Base-by-base conservation (phyloP, 2,797 vertebrate genomes). In the Paramormyrops hopkinsi region DNA sequence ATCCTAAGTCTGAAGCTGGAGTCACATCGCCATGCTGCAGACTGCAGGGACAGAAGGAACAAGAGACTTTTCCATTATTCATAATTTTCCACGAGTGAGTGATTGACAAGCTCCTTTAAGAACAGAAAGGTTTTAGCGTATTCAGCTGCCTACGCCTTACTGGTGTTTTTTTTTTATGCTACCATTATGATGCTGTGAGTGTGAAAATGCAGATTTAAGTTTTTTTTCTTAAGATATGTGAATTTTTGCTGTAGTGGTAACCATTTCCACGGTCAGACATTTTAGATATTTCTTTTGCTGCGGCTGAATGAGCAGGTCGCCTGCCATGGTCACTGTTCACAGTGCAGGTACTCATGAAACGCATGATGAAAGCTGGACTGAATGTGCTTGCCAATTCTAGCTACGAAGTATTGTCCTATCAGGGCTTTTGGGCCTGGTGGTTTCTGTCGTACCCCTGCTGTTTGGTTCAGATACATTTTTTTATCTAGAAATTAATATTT, bases 1-100 rank as follows among this genome's bases (percentile, higher is more conserved):
- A 91, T 96, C 93, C 93, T 99, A 97, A 94, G 76, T 11, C 22
- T 6, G 51, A 53, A 82, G 3, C 9, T 29, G 19, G 29, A 79
- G 73, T 76, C 5, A 0, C 14, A 1, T 3, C 1, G 4, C 33
- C 29, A 76, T 17, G 4, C 4, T 19, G 37, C 33, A 11, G 73
- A 46, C 46, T 85, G 46, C 3, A 50, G 22, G 46, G 46, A 51
- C 22, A 7, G 84, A 22, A 14, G 51, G 48, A 29, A 37, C 22
- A 29, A 86, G 46, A 86, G 8, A 14, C 46, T 7, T 79, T 19
- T 44, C 19, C 37, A 8, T 17, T 19, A 33, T 33, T 69, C 4
- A n/a, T 44, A 3, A 8, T 79, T 19, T 44, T 79, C 73, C 17
- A 79, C 8, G 37, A 79, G 37, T 2, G 14, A 9, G 37, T 79